Evolutionary conservation across 2,888 invertebrate species (phyloP).

Genomic region (Lucinisca nassula): DNA sequence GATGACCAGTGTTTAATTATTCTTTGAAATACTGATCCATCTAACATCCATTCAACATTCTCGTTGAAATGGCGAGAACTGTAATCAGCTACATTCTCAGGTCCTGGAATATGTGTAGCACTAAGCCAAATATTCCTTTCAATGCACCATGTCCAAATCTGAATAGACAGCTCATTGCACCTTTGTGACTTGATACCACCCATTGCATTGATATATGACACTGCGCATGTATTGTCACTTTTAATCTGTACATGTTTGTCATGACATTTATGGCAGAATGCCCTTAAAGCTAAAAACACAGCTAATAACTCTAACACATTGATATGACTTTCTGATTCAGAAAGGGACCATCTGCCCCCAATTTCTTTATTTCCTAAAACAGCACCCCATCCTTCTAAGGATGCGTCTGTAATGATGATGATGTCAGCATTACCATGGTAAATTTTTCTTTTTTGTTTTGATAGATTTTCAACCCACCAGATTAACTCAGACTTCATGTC

Average conservation of each 20-base stretch:
- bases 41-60: too few species aligned
- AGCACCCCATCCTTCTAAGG: slow-evolving; percentile 10
- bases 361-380: neutral
- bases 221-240: neutral
- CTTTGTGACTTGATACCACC: neutral
- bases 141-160: neutral
- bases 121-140: too few species aligned
- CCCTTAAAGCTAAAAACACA: neutral
- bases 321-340: slow-evolving; percentile 1
- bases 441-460: slow-evolving; percentile 9
- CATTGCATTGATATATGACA: neutral
- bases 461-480: slow-evolving; percentile 24
- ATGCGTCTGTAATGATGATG: slow-evolving; percentile 5
- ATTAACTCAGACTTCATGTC: neutral
- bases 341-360: neutral
- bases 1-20: too few species aligned
- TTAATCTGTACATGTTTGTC: slow-evolving; percentile 16
- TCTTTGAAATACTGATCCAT: too few species aligned
- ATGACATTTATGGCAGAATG: neutral
- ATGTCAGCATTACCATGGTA: slow-evolving; percentile 4
- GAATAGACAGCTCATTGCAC: neutral
- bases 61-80: too few species aligned
- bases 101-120: too few species aligned
- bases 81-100: too few species aligned
- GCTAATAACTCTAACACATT: slow-evolving; percentile 24